Percentiles rank a stretch among this genome's conserved stretches.
These are phyloP conservation scores for Spodoptera littoralis DNA, from an alignment of 2,888 invertebrate genomes.

Conservation along the genomic window DNA sequence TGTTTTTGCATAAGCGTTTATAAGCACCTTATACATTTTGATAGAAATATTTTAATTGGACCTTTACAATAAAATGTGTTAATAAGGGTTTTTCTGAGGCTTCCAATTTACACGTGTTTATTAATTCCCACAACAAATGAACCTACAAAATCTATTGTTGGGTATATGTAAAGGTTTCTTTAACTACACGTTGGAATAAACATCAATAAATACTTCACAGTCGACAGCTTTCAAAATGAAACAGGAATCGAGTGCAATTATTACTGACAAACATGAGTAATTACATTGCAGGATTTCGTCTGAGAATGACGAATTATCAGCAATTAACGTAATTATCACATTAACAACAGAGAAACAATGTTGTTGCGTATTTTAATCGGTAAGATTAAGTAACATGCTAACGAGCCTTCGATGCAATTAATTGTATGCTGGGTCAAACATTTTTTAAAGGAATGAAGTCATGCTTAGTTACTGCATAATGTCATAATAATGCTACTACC, in stretches of 20 bases:
- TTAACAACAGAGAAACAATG: neutral
- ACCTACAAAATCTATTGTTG: neutral
- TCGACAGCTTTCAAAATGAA: neutral
- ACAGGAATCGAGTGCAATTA: neutral
- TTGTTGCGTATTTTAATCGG: too few species aligned
- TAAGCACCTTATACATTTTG: conserved; percentile 58
- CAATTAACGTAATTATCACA: too few species aligned
- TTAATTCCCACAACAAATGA: neutral
- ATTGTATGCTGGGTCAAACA: too few species aligned
- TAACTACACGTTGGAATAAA: neutral
- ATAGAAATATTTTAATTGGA: conserved; percentile 30
- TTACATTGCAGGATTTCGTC: neutral
- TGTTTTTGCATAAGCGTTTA: conserved; percentile 72
- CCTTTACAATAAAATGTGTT: conserved; percentile 29
- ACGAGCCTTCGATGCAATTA: too few species aligned
- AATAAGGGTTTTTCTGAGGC: conserved; percentile 63
- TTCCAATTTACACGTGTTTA: conserved; percentile 51
- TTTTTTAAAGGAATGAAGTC: too few species aligned
- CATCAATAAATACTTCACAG: neutral
- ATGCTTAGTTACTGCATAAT: too few species aligned
- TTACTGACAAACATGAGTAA: neutral
- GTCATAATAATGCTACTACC: too few species aligned
- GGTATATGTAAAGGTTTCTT: neutral
- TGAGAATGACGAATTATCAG: neutral
- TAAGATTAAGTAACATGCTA: too few species aligned